A percentile compares a stretch with the other conserved stretches of the same genome.
phyloP scores from a whole-genome alignment of 2,888 invertebrate genomes.

The Oasisia sp. region DNA sequence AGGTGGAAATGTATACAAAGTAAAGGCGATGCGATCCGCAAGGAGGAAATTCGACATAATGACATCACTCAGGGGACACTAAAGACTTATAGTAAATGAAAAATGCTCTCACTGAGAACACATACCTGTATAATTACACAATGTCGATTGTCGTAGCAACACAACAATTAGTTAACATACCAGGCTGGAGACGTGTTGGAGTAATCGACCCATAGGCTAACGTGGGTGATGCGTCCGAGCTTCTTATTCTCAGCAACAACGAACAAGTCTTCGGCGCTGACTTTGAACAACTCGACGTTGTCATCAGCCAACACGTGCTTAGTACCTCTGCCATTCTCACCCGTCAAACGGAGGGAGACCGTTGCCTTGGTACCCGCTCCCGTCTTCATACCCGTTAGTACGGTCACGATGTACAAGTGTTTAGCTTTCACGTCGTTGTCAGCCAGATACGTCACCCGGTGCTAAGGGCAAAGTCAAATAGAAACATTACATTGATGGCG shows the following conservation, averaged over 20 bases:
- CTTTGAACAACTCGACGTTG: no score
- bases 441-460: slow-evolving; percentile 44
- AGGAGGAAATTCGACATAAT: no score
- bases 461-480: slow-evolving; percentile 35
- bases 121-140: no score
- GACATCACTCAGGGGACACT: no score
- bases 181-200: slow-evolving; percentile 52
- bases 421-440: slow-evolving; percentile 43
- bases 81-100: no score
- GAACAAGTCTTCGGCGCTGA: slow-evolving; percentile 57
- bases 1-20: no score
- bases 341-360: slow-evolving; percentile 47
- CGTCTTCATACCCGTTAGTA: slow-evolving; percentile 52
- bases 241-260: slow-evolving; percentile 47
- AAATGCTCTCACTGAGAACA: no score
- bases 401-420: slow-evolving; percentile 51
- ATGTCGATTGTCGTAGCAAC: no score
- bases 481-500: no score
- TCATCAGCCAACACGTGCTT: no score
- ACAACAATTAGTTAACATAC: slow-evolving; percentile 37
- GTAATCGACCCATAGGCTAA: slow-evolving; percentile 56
- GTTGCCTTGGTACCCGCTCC: slow-evolving; percentile 53
- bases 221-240: slow-evolving; percentile 48
- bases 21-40: no score
- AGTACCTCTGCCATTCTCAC: slow-evolving; percentile 30